Conservation (phyloP, 2,888 invertebrate genomes). For the Globia sparganii region DNA sequence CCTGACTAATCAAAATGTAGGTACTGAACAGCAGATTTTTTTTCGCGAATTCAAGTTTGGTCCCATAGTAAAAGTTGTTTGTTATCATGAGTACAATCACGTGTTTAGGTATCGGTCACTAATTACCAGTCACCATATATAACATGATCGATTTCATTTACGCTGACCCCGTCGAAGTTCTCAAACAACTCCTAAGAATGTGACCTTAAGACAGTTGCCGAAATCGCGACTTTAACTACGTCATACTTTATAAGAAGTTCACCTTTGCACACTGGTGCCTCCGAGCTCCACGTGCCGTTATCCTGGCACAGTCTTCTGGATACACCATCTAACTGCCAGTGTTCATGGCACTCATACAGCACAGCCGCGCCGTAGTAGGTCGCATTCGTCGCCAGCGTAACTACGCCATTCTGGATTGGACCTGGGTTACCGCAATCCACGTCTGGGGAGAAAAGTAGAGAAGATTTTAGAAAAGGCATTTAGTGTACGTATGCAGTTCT, state of each 20-base stretch:
- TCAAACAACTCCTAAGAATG: neutral
- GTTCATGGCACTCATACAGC: constrained; percentile 95
- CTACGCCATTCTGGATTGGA: constrained; percentile 93
- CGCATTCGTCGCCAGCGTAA: constrained; percentile 95
- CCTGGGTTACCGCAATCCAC: constrained; percentile 96
- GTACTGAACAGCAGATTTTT: no score
- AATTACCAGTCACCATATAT: no score
- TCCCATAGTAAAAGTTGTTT: no score
- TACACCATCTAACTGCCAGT: constrained; percentile 95
- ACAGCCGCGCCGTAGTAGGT: constrained; percentile 97
- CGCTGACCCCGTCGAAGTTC: neutral
- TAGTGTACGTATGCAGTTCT: neutral
- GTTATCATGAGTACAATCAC: no score
- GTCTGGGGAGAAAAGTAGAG: constrained; percentile 85
- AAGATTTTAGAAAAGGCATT: neutral
- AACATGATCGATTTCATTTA: neutral
- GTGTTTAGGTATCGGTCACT: no score
- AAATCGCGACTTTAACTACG: neutral
- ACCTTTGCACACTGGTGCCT: constrained; percentile 95
- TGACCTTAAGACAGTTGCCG: neutral
- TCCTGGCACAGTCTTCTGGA: constrained; percentile 96
- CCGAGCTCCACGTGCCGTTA: constrained; percentile 97
- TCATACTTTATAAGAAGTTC: constrained; percentile 48
- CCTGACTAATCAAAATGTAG: no score
- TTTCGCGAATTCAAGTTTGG: no score